Conservation (phyloP, 2,113 vertebrate species). For the Probosciger aterrimus region DNA sequence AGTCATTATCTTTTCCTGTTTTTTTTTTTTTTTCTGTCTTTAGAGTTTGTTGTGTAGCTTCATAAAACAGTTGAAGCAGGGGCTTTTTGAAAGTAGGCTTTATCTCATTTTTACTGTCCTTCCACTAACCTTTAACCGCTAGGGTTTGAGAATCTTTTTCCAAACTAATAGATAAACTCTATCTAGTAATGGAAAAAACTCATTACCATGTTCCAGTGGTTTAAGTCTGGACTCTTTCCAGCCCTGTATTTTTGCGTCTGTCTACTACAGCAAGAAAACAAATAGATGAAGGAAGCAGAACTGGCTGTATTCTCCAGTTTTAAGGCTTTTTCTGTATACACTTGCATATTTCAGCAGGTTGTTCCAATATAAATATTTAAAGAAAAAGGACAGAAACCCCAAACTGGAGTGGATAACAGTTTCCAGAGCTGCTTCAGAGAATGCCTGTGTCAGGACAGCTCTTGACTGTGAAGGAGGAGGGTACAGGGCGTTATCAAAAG, state of each 20-base stretch:
- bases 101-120: constrained; percentile 8
- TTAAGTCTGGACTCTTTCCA: constrained; percentile 17
- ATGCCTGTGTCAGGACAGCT: neutral
- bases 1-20: neutral
- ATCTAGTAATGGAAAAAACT: neutral
- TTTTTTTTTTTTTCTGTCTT: neutral
- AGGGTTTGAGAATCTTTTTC: neutral
- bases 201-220: neutral
- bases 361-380: constrained; percentile 57
- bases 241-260: neutral
- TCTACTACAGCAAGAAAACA: neutral
- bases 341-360: constrained; percentile 5
- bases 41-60: neutral
- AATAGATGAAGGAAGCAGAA: neutral
- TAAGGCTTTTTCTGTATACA: neutral
- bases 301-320: neutral
- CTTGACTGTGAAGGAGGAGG: neutral
- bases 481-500: neutral
- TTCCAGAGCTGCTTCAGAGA: neutral
- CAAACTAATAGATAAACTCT: neutral
- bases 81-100: neutral
- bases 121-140: neutral
- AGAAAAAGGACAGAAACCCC: neutral
- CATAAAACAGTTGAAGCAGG: neutral
- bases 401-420: neutral